Evolutionary conservation across 2,797 vertebrate genomes (phyloP).

Genomic region (Harpagifer antarcticus): DNA sequence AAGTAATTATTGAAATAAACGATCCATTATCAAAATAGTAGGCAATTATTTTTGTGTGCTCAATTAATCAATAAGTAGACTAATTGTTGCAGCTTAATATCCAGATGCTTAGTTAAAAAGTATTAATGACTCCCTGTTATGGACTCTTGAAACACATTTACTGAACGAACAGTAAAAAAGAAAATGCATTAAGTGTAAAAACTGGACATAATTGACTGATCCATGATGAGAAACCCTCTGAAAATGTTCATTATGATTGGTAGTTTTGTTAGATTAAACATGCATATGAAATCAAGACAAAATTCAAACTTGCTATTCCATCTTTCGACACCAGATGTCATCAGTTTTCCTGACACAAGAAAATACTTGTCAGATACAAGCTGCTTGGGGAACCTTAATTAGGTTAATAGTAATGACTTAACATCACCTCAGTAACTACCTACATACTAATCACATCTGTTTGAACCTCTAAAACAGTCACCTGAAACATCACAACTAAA

Average conservation of each 20-base stretch:
- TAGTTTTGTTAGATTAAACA: slow-evolving; percentile 22
- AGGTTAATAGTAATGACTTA: neutral
- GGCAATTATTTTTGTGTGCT: too few relatives aligned
- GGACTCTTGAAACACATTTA: neutral
- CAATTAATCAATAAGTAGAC: too few relatives aligned
- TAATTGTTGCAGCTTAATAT: neutral
- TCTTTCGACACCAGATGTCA: slow-evolving; percentile 64
- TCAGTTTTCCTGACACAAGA: slow-evolving; percentile 19
- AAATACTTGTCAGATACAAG: neutral
- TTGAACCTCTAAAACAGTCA: neutral
- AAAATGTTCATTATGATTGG: slow-evolving; percentile 34
- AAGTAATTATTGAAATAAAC: too few relatives aligned
- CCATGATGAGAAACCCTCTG: slow-evolving; percentile 36
- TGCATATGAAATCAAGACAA: slow-evolving; percentile 15
- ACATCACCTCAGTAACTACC: neutral
- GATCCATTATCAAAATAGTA: too few relatives aligned
- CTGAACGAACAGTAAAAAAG: neutral
- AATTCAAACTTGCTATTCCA: slow-evolving; percentile 41
- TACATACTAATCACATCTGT: neutral
- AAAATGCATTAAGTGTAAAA: neutral
- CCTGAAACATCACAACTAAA: slow-evolving; percentile 12
- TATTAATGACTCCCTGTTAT: neutral
- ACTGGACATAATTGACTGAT: neutral
- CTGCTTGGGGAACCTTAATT: neutral
- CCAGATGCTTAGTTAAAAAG: neutral